phyloP scores from a whole-genome alignment of 2,797 vertebrate species.

The Enteromius unitaeniatus region DNA sequence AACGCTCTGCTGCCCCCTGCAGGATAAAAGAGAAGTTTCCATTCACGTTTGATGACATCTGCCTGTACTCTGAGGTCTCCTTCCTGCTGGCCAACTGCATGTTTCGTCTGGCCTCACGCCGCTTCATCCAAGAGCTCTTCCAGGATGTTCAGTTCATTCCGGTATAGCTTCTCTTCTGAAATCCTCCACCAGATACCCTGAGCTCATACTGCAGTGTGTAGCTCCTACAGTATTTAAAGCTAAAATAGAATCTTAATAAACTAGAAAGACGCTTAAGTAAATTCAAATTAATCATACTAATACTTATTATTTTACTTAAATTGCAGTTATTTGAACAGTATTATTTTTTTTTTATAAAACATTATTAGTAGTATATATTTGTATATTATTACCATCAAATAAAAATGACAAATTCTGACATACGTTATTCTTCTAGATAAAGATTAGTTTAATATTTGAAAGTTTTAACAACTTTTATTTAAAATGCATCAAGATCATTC shows the following conservation, averaged over 20 bases:
- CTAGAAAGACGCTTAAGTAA: background rate
- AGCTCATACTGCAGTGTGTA: background rate
- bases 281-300: background rate
- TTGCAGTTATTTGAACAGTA: background rate
- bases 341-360: too few relatives aligned
- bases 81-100: conserved; percentile 84
- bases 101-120: conserved; percentile 83
- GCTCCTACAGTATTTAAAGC: background rate
- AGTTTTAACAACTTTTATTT: too few relatives aligned
- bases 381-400: too few relatives aligned
- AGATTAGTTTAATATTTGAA: too few relatives aligned
- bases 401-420: too few relatives aligned
- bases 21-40: conserved; percentile 91
- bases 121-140: conserved; percentile 89
- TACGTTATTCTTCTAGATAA: too few relatives aligned
- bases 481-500: too few relatives aligned
- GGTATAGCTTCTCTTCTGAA: conserved; percentile 61
- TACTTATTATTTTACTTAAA: background rate
- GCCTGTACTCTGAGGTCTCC: conserved; percentile 88
- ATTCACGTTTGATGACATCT: conserved; percentile 87
- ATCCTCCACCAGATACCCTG: background rate
- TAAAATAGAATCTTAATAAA: background rate
- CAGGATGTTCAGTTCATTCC: conserved; percentile 87
- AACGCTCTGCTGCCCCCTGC: background rate
- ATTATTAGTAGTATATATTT: too few relatives aligned